These are phyloP conservation scores for Pteronotus mesoamericanus DNA, from an alignment of 2,797 vertebrate genomes.

Conservation along the genomic window DNA sequence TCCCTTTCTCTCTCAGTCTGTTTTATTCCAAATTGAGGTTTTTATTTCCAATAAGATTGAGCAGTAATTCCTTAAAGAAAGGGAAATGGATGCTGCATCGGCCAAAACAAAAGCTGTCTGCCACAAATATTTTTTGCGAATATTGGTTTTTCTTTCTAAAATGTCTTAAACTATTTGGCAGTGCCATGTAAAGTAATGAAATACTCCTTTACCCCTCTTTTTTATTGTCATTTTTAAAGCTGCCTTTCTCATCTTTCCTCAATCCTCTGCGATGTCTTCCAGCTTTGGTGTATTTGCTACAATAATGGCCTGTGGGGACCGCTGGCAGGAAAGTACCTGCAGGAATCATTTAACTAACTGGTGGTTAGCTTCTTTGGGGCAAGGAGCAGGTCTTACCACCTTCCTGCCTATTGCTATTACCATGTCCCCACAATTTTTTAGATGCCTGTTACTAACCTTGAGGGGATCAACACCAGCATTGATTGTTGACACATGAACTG, in stretches of 20 bases:
- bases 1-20: background rate
- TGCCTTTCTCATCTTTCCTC: background rate
- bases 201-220: background rate
- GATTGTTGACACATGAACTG: background rate
- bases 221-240: background rate
- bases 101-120: background rate
- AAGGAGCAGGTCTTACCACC: background rate
- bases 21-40: background rate
- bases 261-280: background rate
- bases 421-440: background rate
- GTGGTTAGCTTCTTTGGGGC: slow-evolving; percentile 2
- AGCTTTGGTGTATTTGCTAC: background rate
- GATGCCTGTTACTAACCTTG: background rate
- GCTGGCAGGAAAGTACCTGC: background rate
- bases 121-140: background rate
- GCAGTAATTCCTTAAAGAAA: background rate
- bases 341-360: background rate
- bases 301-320: background rate
- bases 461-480: background rate
- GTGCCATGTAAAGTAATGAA: background rate
- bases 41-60: background rate
- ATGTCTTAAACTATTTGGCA: background rate
- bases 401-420: background rate
- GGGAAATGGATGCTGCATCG: background rate
- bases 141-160: background rate